Evolutionary conservation across 2,888 invertebrate genomes (phyloP), one percentile per base, ranked within the genome.

Genomic region (Villa cingulata): DNA sequence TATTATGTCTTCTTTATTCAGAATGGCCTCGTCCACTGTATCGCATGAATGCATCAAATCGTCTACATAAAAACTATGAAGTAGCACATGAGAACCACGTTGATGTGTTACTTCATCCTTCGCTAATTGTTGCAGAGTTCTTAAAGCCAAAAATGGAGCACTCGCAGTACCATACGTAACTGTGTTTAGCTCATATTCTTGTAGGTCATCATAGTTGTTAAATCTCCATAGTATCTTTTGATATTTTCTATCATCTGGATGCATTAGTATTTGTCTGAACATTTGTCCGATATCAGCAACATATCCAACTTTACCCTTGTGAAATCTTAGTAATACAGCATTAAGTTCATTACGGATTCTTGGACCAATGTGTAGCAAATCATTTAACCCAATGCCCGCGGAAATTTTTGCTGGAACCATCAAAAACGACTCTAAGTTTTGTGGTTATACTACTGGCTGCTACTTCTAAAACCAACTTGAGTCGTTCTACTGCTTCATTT

Each of bases 31-130:
- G n/a, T 45, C 9, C 23, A 44, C 1, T 34, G 38, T 16, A 36
- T 50, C 41, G 15, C 34, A 34, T 4, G 44, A 48, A 16, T 23
- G 29, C 3, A 49, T 23, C 1, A 52, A 20, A 40, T 54, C 51
- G 32, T 54, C 52, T 1, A 54, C 49, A 43, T 52, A 52, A 41
- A 50, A 49, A 37, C 50, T 36, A 12, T 41, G 14, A 10, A 20
- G 16, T 14, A 46, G n/a, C 15, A 17, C 12, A 34, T 49, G 14
- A 10, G 43, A 16, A 1, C 51, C 54, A 16, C 51, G 2, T 3
- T 53, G 53, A 41, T 39, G 29, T 17, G 19, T 5, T 15, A 15
- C 18, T 18, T 49, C 20, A 43, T 49, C 46, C n/a, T 7, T 18
- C 10, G 49, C 46, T 10, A 49, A 18, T 43, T 49, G 46, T 17